Percentiles rank a stretch among this genome's conserved stretches.
Evolutionary conservation across 1,140 invertebrate genomes (phyloP).

Genomic region (Nephila pilipes): DNA sequence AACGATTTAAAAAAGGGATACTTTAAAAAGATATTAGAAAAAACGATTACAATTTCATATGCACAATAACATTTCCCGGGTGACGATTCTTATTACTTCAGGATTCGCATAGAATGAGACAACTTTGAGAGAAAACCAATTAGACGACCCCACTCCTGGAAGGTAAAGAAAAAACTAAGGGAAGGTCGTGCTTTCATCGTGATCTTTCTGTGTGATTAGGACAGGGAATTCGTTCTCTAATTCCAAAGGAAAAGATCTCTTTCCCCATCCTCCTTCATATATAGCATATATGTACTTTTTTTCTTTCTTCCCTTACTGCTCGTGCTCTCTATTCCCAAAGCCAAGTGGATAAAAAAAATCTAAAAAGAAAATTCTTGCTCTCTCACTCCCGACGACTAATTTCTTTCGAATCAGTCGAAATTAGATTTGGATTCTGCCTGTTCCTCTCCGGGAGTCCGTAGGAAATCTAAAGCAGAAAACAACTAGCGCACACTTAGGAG

Average conservation of each 20-base stretch:
- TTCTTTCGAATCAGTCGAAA: slow-evolving; percentile 73
- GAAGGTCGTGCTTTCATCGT: slow-evolving; percentile 34
- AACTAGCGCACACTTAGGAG: slow-evolving; percentile 15
- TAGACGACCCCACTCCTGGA: background rate
- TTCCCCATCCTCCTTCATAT: background rate
- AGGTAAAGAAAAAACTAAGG: background rate
- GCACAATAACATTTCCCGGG: slow-evolving; percentile 44
- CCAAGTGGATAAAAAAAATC: slow-evolving; percentile 15
- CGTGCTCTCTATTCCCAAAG: slow-evolving; percentile 42
- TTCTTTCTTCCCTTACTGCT: background rate
- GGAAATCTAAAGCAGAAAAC: slow-evolving; percentile 51
- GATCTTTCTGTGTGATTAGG: slow-evolving; percentile 48
- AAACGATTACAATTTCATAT: slow-evolving; percentile 22
- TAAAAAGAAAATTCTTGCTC: slow-evolving; percentile 26
- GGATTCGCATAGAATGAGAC: background rate
- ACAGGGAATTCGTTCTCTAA: slow-evolving; percentile 32
- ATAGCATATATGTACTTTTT: slow-evolving; percentile 15
- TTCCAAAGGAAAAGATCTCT: slow-evolving; percentile 39
- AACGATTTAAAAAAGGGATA: background rate
- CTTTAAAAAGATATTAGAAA: background rate
- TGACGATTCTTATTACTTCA: slow-evolving; percentile 17
- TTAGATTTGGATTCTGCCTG: slow-evolving; percentile 70
- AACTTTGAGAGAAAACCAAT: slow-evolving; percentile 57
- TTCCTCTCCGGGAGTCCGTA: background rate
- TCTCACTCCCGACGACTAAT: slow-evolving; percentile 46